Conservation (phyloP, 2,888 invertebrate genomes). For the Hirtodrosophila histrioides region DNA sequence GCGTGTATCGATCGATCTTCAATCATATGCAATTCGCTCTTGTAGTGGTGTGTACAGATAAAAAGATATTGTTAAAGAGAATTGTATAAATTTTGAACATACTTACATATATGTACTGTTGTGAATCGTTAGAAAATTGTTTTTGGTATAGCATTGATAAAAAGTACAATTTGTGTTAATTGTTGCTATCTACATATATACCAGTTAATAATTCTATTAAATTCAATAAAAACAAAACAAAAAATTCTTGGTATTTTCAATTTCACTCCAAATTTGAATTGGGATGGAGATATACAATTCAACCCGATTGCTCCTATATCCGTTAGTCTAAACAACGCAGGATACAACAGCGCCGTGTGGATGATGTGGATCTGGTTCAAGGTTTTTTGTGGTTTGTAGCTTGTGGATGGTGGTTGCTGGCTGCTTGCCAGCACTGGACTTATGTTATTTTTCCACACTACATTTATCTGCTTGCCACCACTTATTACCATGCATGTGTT, state of each 20-base stretch:
- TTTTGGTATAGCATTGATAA: constrained; percentile 62
- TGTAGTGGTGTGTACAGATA: constrained; percentile 44
- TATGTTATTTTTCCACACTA: background rate
- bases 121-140: constrained; percentile 76
- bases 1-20: constrained; percentile 21
- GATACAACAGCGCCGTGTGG: background rate
- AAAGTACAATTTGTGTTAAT: constrained; percentile 66
- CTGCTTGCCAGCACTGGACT: constrained; percentile 15
- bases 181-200: constrained; percentile 77
- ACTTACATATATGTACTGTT: constrained; percentile 48
- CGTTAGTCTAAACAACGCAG: too few relatives aligned
- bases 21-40: constrained; percentile 42
- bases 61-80: constrained; percentile 48
- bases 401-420: too few relatives aligned
- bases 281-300: too few relatives aligned
- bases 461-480: constrained; percentile 29
- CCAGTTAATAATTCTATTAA: constrained; percentile 75
- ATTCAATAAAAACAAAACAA: constrained; percentile 55
- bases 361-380: background rate
- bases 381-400: background rate
- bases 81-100: constrained; percentile 54
- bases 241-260: constrained; percentile 5
- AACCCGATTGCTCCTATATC: too few relatives aligned
- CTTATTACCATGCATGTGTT: background rate
- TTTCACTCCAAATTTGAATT: background rate